phyloP scores from a whole-genome alignment of 2,113 vertebrate genomes.

The Leuciscus idus region DNA sequence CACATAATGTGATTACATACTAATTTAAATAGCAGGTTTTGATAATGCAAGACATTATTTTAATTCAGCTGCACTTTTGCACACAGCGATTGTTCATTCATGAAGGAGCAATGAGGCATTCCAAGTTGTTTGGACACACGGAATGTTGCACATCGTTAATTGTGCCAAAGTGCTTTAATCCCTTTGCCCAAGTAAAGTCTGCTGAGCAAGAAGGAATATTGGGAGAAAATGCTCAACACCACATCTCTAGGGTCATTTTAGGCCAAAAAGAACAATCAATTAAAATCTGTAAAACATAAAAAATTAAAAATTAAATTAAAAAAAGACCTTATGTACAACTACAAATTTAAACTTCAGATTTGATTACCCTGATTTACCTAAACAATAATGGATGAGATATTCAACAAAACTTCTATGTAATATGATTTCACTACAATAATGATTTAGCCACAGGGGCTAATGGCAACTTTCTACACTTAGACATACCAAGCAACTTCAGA shows the following conservation, averaged over 20 bases:
- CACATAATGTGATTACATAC: background rate
- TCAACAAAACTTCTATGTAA: background rate
- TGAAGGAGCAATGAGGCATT: constrained; percentile 61
- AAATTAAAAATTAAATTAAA: no score
- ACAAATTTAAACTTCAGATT: background rate
- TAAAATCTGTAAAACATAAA: background rate
- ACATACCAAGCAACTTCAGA: background rate
- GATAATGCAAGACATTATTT: background rate
- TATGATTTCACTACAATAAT: background rate
- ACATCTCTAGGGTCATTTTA: background rate
- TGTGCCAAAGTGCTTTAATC: constrained; percentile 63
- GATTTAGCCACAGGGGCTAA: background rate
- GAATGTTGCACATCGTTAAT: constrained; percentile 56
- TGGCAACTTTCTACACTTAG: background rate
- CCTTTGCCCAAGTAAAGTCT: constrained; percentile 41
- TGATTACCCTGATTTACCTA: background rate
- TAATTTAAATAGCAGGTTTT: background rate
- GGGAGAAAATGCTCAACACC: constrained; percentile 17
- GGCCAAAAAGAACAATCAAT: background rate
- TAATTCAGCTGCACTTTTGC: constrained; percentile 26
- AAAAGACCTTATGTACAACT: no score
- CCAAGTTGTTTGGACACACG: constrained; percentile 60
- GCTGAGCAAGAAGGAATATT: constrained; percentile 47
- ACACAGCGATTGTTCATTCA: constrained; percentile 71
- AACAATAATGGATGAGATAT: background rate